Percentiles rank a stretch among this genome's conserved stretches.
Evolutionary conservation across 2,888 invertebrate species (phyloP).

Genomic region (Steinernema scapterisci): DNA sequence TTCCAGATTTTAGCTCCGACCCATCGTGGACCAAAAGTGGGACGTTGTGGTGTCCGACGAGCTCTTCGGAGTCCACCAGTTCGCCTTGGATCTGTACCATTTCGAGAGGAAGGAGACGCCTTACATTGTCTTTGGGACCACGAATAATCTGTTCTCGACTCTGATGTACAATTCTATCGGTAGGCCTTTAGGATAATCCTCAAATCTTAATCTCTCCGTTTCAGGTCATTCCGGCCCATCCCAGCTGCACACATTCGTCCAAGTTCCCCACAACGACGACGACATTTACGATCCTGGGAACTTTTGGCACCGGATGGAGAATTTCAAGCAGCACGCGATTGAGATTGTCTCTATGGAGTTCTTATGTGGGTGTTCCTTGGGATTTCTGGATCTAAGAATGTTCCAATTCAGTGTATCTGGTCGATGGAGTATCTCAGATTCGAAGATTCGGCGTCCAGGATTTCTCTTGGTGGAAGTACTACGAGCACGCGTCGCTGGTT

Average conservation of each 20-base stretch:
- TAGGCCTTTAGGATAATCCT: background rate
- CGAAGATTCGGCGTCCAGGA: background rate
- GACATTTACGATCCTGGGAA: background rate
- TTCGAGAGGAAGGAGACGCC: background rate
- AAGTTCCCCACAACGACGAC: background rate
- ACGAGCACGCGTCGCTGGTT: background rate
- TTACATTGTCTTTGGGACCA: constrained; percentile 13
- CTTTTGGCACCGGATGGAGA: background rate
- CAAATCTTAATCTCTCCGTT: background rate
- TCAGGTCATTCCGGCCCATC: background rate
- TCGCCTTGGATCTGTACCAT: constrained; percentile 4
- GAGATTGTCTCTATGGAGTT: background rate
- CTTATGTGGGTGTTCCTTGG: background rate
- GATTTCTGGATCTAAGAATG: background rate
- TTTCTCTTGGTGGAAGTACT: constrained; percentile 22
- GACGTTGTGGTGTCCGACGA: constrained; percentile 35
- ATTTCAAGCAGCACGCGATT: constrained; percentile 18
- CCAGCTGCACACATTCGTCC: background rate
- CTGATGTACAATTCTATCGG: background rate
- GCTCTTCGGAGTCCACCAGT: constrained; percentile 8
- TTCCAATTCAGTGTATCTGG: background rate
- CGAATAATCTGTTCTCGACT: background rate
- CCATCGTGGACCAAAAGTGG: constrained; percentile 26
- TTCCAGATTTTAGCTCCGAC: background rate
- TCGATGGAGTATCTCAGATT: background rate